Evolutionary conservation across 2,113 vertebrate species (phyloP), one percentile per base, ranked within the genome.

Genomic region (Tringa solitaria): DNA sequence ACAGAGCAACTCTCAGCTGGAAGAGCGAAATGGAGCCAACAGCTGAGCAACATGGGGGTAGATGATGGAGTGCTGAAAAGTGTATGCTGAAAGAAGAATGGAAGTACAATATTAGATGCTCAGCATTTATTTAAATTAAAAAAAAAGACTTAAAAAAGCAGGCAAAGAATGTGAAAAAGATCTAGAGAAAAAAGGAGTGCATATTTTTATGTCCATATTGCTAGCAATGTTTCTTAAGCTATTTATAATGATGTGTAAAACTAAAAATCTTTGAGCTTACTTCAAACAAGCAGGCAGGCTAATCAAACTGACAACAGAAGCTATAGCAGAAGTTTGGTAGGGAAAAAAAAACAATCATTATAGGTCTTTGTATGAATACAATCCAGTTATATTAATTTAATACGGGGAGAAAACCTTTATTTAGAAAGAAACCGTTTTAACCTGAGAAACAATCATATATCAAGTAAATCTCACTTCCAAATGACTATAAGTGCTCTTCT

Each of bases 281-380:
- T 94, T 94, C 45, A 94, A 53, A 87, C 37, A 76, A 85, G 37
- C 54, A 83, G 46, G 33, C 70, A 76, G 37, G 37, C 57, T 90
- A 96, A 88, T 92, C 68, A 85, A 93, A 82, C n/a, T 91, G 75
- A 61, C 75, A 90, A 77, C 60, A 85, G 37, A 59, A 79, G 56
- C 51, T 70, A 64, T 7, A 68, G 64, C 33, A 95, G 65, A 80
- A 78, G 26, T 64, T 87, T 54, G 4, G 57, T 63, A 65, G 41
- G 65, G n/a, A 76, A 70, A 64, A 70, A 64, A 92, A 10, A 0
- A 2, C 6, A 73, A 30, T 53, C 30, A 48, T 70, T 81, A 60
- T 5, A 74, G 19, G 27, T 48, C 60, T 89, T 87, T 76, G 51
- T 87, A 68, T 4, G 9, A 95, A 95, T 33, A 51, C 59, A 90